phyloP scores from a whole-genome alignment of 2,888 invertebrate species.

The Theodoxus fluviatilis region DNA sequence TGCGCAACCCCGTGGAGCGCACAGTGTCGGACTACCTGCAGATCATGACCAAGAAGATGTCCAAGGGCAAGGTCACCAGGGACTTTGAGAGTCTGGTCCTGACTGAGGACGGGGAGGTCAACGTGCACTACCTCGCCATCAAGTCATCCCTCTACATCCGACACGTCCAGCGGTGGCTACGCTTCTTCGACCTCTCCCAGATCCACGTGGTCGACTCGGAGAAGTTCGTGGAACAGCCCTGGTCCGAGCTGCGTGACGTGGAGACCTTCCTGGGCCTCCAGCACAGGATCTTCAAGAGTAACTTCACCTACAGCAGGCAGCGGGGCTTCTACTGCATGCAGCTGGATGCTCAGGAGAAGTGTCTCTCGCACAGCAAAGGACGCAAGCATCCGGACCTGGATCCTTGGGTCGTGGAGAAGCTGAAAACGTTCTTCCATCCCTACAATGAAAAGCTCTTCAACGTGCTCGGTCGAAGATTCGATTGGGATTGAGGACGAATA shows the following conservation, averaged over 20 bases:
- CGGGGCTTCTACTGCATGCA: constrained; percentile 89
- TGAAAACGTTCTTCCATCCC: constrained; percentile 47
- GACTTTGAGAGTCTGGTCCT: constrained; percentile 63
- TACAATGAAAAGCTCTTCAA: constrained; percentile 70
- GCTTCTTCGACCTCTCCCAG: constrained; percentile 88
- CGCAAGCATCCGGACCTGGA: constrained; percentile 85
- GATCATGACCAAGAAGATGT: constrained; percentile 71
- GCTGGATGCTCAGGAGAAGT: constrained; percentile 77
- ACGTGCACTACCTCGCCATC: constrained; percentile 64
- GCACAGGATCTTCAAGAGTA: constrained; percentile 69
- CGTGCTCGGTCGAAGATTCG: constrained; percentile 86
- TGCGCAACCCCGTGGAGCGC: constrained; percentile 92
- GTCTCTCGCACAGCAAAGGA: constrained; percentile 86
- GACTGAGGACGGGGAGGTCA: constrained; percentile 55
- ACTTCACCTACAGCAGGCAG: constrained; percentile 94
- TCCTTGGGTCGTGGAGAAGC: constrained; percentile 69
- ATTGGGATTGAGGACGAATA: too few relatives aligned
- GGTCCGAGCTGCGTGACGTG: constrained; percentile 46
- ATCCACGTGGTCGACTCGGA: constrained; percentile 84
- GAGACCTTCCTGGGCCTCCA: constrained; percentile 51
- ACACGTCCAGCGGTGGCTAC: constrained; percentile 88
- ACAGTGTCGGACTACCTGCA: constrained; percentile 97
- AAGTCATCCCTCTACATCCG: constrained; percentile 64
- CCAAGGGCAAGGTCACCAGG: constrained; percentile 47
- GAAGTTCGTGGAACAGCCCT: constrained; percentile 46